A percentile compares a stretch with the other conserved stretches of the same genome.
Conservation (phyloP, 2,113 vertebrate genomes). For the Melanostigma gelatinosum region DNA sequence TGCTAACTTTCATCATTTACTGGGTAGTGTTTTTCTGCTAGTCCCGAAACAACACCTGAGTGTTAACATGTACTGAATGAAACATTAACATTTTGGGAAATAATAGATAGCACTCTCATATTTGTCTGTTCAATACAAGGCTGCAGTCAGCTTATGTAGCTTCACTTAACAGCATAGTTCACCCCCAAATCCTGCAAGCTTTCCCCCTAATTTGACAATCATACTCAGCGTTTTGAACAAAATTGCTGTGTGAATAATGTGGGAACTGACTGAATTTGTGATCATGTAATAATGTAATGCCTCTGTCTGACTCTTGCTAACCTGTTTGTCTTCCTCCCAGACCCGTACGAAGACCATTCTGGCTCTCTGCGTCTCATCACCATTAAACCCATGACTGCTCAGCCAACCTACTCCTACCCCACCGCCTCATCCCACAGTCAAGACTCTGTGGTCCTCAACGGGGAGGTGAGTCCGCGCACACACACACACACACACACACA, state of each 20-base stretch:
- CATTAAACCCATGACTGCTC: conserved; percentile 91
- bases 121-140: too few relatives aligned
- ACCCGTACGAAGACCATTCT: conserved; percentile 93
- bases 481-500: conserved; percentile 16
- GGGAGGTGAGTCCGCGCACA: conserved; percentile 86
- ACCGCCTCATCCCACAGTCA: conserved; percentile 90
- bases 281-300: not conserved
- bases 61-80: not conserved
- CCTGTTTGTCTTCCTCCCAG: conserved; percentile 66
- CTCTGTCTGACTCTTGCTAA: not conserved
- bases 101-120: too few relatives aligned
- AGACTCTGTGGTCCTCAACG: conserved; percentile 90
- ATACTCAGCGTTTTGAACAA: not conserved
- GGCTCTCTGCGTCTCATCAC: conserved; percentile 95
- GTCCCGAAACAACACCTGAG: not conserved
- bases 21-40: not conserved
- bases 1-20: not conserved
- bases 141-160: too few relatives aligned
- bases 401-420: conserved; percentile 87
- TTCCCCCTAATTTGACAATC: not conserved
- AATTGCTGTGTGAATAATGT: not conserved
- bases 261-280: not conserved
- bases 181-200: not conserved
- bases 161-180: too few relatives aligned
- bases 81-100: too few relatives aligned